These are phyloP conservation scores for Brachyrhaphis roseni DNA, from an alignment of 2,797 vertebrate species.

Conservation along the genomic window DNA sequence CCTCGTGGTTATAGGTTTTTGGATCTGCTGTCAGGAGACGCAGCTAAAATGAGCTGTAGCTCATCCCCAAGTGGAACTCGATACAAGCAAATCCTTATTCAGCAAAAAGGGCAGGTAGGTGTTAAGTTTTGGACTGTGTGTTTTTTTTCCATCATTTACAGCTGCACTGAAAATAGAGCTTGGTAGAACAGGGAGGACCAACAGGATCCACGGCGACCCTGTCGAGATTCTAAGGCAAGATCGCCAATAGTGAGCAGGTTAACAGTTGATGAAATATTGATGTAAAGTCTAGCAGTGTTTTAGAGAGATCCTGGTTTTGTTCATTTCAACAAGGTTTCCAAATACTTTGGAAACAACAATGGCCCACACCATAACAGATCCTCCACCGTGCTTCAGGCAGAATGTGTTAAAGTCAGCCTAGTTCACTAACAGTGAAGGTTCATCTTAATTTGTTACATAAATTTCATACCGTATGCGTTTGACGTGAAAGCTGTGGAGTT, in stretches of 20 bases:
- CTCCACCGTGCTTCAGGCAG: background rate
- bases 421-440: background rate
- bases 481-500: background rate
- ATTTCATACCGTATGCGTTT: background rate
- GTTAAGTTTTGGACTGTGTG: background rate
- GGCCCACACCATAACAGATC: background rate
- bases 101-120: background rate
- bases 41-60: background rate
- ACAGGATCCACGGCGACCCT: background rate
- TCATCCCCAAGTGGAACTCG: background rate
- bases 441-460: background rate
- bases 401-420: background rate
- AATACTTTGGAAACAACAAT: background rate
- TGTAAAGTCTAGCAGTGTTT: background rate
- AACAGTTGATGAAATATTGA: background rate
- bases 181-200: background rate
- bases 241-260: background rate
- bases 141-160: background rate
- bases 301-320: background rate
- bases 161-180: background rate
- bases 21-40: constrained; percentile 4
- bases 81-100: background rate
- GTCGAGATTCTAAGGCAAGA: background rate
- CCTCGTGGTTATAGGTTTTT: constrained; percentile 1
- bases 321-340: background rate